Conservation (phyloP, 2,888 invertebrate species). For the Lithophane leautieri region DNA sequence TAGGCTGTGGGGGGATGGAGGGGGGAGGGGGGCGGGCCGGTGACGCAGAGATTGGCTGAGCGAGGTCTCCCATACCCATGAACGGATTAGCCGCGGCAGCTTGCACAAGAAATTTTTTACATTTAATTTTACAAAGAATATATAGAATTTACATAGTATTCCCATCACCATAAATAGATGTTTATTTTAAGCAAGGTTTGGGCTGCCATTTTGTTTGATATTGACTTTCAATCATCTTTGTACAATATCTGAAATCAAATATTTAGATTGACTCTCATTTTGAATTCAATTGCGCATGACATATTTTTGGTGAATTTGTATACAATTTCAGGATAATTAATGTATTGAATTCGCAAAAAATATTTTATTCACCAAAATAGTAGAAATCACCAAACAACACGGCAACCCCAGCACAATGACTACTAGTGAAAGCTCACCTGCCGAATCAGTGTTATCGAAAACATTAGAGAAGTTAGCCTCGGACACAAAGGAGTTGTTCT, state of each 20-base stretch:
- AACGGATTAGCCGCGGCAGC: conserved; percentile 92
- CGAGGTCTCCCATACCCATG: conserved; percentile 91
- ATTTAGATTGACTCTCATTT: not conserved
- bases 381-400: conserved; percentile 49
- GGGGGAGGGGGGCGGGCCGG: conserved; percentile 90
- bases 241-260: not conserved
- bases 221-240: not conserved
- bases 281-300: not conserved
- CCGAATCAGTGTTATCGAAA: conserved; percentile 94
- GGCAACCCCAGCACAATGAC: conserved; percentile 68
- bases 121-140: conserved; percentile 63
- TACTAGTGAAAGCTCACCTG: conserved; percentile 89
- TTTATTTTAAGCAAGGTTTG: conserved; percentile 64
- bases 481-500: conserved; percentile 92
- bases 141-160: conserved; percentile 46
- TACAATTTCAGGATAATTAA: not conserved
- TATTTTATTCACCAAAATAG: conserved; percentile 30
- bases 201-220: conserved; percentile 61
- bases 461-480: conserved; percentile 97
- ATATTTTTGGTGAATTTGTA: not conserved
- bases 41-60: conserved; percentile 84
- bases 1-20: conserved; percentile 83
- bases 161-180: conserved; percentile 69
- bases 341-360: not conserved
- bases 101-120: conserved; percentile 79